These are phyloP conservation scores for Chionomys nivalis DNA, from an alignment of 2,113 vertebrate species.

Conservation along the genomic window DNA sequence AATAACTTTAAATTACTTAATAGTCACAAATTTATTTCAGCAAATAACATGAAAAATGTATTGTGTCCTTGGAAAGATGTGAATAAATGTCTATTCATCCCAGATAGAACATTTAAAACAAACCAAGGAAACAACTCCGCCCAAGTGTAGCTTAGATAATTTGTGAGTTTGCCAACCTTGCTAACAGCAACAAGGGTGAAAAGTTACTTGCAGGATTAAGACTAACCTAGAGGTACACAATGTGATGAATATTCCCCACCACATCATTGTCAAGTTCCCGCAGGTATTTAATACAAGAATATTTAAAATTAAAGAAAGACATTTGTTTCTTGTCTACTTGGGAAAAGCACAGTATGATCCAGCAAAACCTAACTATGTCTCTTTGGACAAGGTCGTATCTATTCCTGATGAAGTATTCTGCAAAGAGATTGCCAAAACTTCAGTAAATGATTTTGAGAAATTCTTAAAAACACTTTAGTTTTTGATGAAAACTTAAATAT, in stretches of 20 bases:
- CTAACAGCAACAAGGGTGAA: neutral
- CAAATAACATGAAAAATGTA: neutral
- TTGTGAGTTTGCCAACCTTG: neutral
- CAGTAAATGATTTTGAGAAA: constrained; percentile 91
- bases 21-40: neutral
- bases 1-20: neutral
- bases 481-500: constrained; percentile 70
- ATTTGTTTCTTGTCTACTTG: constrained; percentile 92
- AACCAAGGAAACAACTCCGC: neutral
- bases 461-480: constrained; percentile 96
- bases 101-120: neutral
- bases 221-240: neutral
- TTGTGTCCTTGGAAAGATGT: neutral
- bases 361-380: constrained; percentile 90
- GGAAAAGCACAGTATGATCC: constrained; percentile 96
- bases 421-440: constrained; percentile 89
- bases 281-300: constrained; percentile 94
- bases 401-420: constrained; percentile 92
- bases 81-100: neutral
- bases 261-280: too few relatives aligned
- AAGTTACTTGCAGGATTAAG: neutral
- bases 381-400: constrained; percentile 91
- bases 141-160: neutral
- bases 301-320: constrained; percentile 93
- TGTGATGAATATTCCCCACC: too few relatives aligned